Conservation (phyloP, 2,113 vertebrate species). For the Rhinolophus sinicus region DNA sequence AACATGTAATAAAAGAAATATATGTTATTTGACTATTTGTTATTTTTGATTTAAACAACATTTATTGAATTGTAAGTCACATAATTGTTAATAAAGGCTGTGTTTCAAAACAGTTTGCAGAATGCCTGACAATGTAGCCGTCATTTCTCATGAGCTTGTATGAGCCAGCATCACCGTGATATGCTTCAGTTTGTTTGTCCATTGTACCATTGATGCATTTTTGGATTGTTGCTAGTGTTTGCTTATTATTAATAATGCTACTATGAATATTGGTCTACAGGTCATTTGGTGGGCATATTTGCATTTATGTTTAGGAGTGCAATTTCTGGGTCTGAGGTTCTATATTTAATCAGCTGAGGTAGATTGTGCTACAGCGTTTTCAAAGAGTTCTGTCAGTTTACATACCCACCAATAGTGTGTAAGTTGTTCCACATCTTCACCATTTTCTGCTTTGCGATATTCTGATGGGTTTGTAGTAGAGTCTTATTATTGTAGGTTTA, state of each 20-base stretch:
- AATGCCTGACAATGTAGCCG: neutral
- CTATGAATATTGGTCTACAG: neutral
- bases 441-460: neutral
- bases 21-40: neutral
- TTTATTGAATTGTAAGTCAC: neutral
- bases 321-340: neutral
- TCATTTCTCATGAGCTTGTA: neutral
- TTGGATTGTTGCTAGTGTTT: neutral
- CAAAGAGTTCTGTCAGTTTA: neutral
- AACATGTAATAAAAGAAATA: neutral
- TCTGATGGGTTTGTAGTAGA: neutral
- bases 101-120: neutral
- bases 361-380: neutral
- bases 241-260: neutral
- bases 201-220: neutral
- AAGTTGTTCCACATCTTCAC: neutral
- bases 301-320: neutral
- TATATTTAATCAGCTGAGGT: neutral
- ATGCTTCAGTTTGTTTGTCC: neutral
- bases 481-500: neutral
- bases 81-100: neutral
- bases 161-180: neutral
- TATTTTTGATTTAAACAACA: constrained; percentile 17
- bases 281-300: neutral
- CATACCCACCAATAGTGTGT: neutral